These are phyloP conservation scores for Sinhomidia bicolor DNA, from an alignment of 2,888 invertebrate species.

Conservation along the genomic window DNA sequence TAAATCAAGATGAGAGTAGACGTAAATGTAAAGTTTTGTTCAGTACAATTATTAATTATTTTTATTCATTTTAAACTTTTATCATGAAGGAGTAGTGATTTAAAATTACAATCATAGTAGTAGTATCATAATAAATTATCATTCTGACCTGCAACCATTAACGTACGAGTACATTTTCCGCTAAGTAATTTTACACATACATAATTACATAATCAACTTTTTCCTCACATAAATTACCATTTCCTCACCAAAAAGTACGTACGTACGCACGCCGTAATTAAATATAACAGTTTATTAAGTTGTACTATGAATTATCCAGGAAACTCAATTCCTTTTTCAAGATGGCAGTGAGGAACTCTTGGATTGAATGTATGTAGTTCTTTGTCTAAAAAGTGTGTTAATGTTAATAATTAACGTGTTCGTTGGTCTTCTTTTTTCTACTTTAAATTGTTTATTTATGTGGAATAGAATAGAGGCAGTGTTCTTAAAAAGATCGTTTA, in stretches of 20 bases:
- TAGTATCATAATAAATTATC: neutral
- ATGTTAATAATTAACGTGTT: neutral
- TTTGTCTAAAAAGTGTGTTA: neutral
- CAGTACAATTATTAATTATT: neutral
- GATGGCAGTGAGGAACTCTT: conserved; percentile 71
- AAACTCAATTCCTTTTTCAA: conserved; percentile 31
- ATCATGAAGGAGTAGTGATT: neutral
- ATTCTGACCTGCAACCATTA: neutral
- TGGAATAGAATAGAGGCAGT: conserved; percentile 20
- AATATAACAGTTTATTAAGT: conserved; percentile 49
- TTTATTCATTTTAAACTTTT: conserved; percentile 1
- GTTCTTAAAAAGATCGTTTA: neutral
- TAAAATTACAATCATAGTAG: neutral
- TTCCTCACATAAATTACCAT: conserved; percentile 4
- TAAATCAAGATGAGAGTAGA: conserved; percentile 22
- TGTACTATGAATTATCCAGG: conserved; percentile 66
- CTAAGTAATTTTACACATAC: neutral
- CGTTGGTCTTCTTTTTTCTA: neutral
- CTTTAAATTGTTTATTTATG: neutral
- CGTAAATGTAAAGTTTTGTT: neutral
- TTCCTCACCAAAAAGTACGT: neutral
- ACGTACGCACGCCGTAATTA: neutral
- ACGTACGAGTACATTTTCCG: neutral
- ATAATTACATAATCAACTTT: conserved; percentile 11
- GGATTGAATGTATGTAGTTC: conserved; percentile 8